These are phyloP conservation scores for Orchesella flavescens DNA, from an alignment of 2,888 invertebrate species.

Conservation along the genomic window DNA sequence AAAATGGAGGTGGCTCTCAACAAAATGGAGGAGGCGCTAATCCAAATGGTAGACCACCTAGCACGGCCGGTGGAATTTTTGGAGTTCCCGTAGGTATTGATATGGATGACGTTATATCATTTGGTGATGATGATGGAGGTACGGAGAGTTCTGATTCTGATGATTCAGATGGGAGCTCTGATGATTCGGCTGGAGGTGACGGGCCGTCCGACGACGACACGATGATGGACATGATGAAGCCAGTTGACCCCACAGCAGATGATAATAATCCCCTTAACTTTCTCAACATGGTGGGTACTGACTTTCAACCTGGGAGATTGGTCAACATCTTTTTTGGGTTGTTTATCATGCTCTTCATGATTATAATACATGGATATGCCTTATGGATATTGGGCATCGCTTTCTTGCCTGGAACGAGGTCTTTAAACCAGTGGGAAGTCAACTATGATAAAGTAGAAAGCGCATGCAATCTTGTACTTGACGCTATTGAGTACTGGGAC, in stretches of 20 bases:
- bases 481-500: slow-evolving; percentile 69
- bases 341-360: slow-evolving; percentile 70
- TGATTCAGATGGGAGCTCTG: not conserved
- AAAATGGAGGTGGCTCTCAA: too few species aligned
- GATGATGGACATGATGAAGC: not conserved
- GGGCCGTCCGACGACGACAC: slow-evolving; percentile 7
- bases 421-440: slow-evolving; percentile 65
- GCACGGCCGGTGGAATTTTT: too few species aligned
- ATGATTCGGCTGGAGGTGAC: not conserved
- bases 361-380: slow-evolving; percentile 70
- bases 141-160: not conserved
- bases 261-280: slow-evolving; percentile 64
- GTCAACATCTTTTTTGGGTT: slow-evolving; percentile 71
- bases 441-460: slow-evolving; percentile 49
- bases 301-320: slow-evolving; percentile 71
- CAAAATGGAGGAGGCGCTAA: too few species aligned
- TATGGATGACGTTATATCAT: not conserved
- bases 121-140: not conserved
- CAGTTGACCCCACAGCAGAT: slow-evolving; percentile 3
- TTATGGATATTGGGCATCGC: slow-evolving; percentile 72
- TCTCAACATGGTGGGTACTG: slow-evolving; percentile 70
- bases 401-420: slow-evolving; percentile 70
- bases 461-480: slow-evolving; percentile 44
- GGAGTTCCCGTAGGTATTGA: not conserved
- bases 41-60: too few species aligned